These are phyloP conservation scores for Drosophila basisetae DNA, from an alignment of 2,888 invertebrate genomes.

Conservation along the genomic window DNA sequence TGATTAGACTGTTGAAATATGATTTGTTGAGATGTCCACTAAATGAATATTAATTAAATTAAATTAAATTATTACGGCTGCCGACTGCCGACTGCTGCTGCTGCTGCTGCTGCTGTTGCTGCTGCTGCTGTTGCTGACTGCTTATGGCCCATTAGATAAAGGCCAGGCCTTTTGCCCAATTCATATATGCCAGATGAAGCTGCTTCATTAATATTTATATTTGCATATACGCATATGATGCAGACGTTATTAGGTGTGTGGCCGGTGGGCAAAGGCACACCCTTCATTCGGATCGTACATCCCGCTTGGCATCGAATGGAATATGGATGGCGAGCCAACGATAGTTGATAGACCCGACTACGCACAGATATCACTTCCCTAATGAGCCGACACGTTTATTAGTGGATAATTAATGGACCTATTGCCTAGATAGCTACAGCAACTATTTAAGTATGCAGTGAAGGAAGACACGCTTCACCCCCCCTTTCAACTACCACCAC, in stretches of 20 bases:
- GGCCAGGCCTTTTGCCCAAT: conserved; percentile 34
- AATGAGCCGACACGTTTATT: conserved; percentile 63
- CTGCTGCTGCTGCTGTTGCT: too few species aligned
- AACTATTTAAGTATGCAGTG: conserved; percentile 20
- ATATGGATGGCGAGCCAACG: not conserved
- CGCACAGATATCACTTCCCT: conserved; percentile 54
- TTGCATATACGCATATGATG: not conserved
- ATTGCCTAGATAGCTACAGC: conserved; percentile 17
- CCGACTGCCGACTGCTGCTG: not conserved
- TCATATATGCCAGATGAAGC: conserved; percentile 40
- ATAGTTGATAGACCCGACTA: conserved; percentile 6
- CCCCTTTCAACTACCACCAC: not conserved
- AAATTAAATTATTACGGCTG: conserved; percentile 41
- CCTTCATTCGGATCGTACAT: conserved; percentile 3
- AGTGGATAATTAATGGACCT: conserved; percentile 55
- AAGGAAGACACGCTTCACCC: not conserved
- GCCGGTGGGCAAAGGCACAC: conserved; percentile 47
- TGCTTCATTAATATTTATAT: conserved; percentile 54
- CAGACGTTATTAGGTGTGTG: not conserved
- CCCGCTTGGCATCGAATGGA: not conserved
- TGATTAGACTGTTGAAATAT: conserved; percentile 10
- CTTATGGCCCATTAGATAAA: conserved; percentile 52
- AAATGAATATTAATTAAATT: conserved; percentile 51
- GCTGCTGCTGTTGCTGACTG: not conserved
- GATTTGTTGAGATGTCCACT: conserved; percentile 24